phyloP scores from a whole-genome alignment of 1,140 invertebrate species.

The Cotesia chilonis region DNA sequence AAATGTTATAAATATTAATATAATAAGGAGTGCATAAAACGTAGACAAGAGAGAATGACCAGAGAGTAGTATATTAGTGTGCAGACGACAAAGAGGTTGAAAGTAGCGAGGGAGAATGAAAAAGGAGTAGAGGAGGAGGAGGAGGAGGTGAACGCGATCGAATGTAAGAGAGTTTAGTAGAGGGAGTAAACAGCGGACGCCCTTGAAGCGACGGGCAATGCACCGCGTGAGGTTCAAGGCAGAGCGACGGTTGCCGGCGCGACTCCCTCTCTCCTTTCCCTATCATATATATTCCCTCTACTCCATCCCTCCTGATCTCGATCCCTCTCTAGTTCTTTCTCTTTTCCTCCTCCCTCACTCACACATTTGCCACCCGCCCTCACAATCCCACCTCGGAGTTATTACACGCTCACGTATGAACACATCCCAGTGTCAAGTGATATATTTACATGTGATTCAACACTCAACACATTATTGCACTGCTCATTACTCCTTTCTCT shows the following conservation, averaged over 20 bases:
- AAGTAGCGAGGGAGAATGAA: constrained; percentile 6
- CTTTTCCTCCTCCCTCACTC: not conserved
- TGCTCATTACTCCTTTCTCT: constrained; percentile 1
- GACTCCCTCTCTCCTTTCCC: constrained; percentile 47
- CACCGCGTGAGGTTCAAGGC: constrained; percentile 67
- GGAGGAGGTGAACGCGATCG: constrained; percentile 26
- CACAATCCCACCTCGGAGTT: too few relatives aligned
- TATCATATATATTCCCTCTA: constrained; percentile 8
- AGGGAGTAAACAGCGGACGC: constrained; percentile 59
- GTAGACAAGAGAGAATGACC: not conserved
- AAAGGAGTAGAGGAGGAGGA: not conserved
- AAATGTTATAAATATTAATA: not conserved
- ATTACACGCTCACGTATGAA: too few relatives aligned
- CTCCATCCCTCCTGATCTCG: not conserved
- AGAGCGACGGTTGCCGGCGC: constrained; percentile 63
- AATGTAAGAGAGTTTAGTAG: constrained; percentile 27
- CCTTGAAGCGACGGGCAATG: constrained; percentile 67
- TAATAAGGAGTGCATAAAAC: not conserved
- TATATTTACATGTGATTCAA: too few relatives aligned
- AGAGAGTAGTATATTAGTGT: not conserved
- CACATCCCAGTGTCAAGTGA: too few relatives aligned
- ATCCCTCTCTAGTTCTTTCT: constrained; percentile 6
- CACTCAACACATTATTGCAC: too few relatives aligned
- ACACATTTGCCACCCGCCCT: not conserved
- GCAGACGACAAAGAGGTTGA: not conserved